Base-by-base conservation (phyloP, 2,113 vertebrate species). In the Callionymus lyra region DNA sequence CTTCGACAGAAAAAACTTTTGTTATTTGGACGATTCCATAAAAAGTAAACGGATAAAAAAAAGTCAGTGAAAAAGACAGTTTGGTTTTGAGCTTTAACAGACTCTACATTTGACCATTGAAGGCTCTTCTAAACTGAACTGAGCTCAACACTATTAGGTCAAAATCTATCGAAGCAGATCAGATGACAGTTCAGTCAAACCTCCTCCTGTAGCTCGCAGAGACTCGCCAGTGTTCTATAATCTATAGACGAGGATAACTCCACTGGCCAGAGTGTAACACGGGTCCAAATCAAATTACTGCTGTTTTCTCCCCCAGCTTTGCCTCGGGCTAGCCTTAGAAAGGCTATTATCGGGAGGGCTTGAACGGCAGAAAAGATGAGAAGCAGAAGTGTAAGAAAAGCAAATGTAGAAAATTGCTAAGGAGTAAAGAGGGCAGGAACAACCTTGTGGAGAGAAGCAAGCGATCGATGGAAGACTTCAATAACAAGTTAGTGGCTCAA, bases 231-330 rank as follows among this genome's bases (percentile, higher is more conserved):
- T 62, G 64, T 48, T 72, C 38, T 56, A 50, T 63, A 41, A 65
- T 64, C 53, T 54, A 57, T 57, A 56, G 63, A n/a, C n/a, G 47
- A 54, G 35, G 51, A 41, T 56, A 16, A 58, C 63, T 59, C 38
- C 61, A 47, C 17, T 16, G 59, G 61, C 56, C 44, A 10, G 2
- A 63, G 68, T 55, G 41, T 42, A 72, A 69, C 53, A 55, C 38
- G 34, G 63, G 55, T 59, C 54, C 47, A 72, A 70, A 74, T 70
- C 65, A 59, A 53, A 72, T 68, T 61, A 60, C 35, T 34, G 42
- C 38, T 46, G 59, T 49, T 58, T 56, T 59, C 47, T 59, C 45
- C 52, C 17, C 32, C 44, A 49, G 53, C 14, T 10, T 48, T 17
- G 56, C 61, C 71, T 52, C 3, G 16, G 55, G 64, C 53, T 44